Conservation (phyloP, 2,797 vertebrate species). For the Pygocentrus nattereri region DNA sequence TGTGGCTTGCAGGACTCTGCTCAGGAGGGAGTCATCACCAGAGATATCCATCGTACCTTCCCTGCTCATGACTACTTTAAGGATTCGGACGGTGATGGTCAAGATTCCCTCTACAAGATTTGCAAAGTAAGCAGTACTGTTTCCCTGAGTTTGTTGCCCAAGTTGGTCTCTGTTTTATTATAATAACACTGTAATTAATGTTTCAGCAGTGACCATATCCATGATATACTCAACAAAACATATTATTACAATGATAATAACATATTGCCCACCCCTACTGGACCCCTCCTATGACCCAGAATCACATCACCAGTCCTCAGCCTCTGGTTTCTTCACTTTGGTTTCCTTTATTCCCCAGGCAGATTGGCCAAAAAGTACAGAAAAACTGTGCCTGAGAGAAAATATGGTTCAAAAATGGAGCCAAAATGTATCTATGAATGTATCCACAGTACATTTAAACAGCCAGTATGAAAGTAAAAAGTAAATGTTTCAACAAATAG, state of each 20-base stretch:
- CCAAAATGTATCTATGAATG: too few species aligned
- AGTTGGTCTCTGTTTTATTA: too few species aligned
- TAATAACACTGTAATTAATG: neutral
- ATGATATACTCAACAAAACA: neutral
- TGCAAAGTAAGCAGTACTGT: constrained; percentile 87
- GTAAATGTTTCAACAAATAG: too few species aligned
- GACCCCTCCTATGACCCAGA: neutral
- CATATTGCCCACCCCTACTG: neutral
- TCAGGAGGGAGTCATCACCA: constrained; percentile 93
- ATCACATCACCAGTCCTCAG: neutral
- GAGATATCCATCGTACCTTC: constrained; percentile 97
- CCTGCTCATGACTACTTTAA: constrained; percentile 99
- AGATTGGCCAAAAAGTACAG: too few species aligned
- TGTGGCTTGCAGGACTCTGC: constrained; percentile 84
- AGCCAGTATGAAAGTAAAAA: too few species aligned
- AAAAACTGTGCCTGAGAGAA: too few species aligned
- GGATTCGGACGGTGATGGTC: constrained; percentile 94
- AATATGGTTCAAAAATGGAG: too few species aligned
- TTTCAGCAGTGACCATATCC: neutral
- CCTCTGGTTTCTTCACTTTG: too few species aligned
- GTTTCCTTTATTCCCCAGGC: too few species aligned
- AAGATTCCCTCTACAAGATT: constrained; percentile 97
- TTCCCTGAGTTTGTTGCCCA: neutral
- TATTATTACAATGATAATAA: neutral
- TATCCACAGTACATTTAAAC: too few species aligned